Percentiles rank a stretch among this genome's conserved stretches.
Conservation (phyloP, 2,113 vertebrate genomes). For the Heptranchias perlo region DNA sequence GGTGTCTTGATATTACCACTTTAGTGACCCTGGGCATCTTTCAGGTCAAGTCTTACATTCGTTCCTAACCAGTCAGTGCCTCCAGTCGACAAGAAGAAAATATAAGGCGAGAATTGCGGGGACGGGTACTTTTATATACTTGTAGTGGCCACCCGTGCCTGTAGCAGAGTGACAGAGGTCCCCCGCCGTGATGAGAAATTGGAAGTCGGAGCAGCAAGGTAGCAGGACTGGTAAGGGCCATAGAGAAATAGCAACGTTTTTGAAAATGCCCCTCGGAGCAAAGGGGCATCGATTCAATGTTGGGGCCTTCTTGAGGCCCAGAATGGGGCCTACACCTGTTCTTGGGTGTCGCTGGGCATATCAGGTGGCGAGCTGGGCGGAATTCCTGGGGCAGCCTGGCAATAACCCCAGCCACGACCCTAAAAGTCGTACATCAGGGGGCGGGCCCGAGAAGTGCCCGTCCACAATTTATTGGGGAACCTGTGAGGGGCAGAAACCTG, state of each 20-base stretch:
- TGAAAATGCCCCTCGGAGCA: no score
- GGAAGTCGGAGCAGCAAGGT: not conserved
- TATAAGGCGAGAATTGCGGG: no score
- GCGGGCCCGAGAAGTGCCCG: no score
- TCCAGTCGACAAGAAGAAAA: not conserved
- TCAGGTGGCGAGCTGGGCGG: no score
- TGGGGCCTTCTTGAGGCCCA: no score
- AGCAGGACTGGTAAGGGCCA: not conserved
- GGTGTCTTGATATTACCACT: no score
- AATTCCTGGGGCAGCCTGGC: not conserved
- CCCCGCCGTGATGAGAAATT: not conserved
- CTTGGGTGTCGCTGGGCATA: not conserved
- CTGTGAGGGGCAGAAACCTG: not conserved
- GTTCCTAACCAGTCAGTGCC: not conserved
- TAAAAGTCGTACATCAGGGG: not conserved
- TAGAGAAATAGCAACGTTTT: not conserved
- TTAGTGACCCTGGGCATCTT: no score
- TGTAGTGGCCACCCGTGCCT: no score
- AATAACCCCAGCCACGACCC: not conserved
- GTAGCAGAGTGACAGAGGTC: not conserved
- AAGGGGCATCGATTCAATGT: not conserved
- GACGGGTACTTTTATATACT: no score
- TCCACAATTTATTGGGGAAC: not conserved
- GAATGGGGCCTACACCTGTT: not conserved
- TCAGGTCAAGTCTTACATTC: no score